These are phyloP conservation scores for Poicephalus meyeri DNA, from an alignment of 2,113 vertebrate genomes.

Conservation along the genomic window DNA sequence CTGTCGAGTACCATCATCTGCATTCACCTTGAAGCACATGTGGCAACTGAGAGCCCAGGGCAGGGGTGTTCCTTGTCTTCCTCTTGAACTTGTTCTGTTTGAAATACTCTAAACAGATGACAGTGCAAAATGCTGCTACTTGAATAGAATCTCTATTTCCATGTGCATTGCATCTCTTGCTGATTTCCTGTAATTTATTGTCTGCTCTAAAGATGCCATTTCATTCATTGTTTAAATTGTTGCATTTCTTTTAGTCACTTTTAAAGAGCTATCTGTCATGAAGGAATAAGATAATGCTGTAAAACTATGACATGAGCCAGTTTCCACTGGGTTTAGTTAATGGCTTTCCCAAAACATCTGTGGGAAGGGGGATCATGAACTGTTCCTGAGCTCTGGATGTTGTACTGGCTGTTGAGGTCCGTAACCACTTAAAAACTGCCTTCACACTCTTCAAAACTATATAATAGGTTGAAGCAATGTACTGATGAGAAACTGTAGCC, in stretches of 20 bases:
- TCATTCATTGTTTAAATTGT: not conserved
- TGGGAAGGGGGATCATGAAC: not conserved
- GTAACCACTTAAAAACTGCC: fast-evolving
- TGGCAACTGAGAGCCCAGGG: not conserved
- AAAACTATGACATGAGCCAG: not conserved
- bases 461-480: fast-evolving
- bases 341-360: not conserved
- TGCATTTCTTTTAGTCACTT: not conserved
- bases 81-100: not conserved
- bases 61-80: fast-evolving
- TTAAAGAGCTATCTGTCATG: not conserved
- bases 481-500: not conserved
- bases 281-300: not conserved
- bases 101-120: not conserved
- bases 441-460: fast-evolving
- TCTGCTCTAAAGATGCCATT: not conserved
- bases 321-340: not conserved
- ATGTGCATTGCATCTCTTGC: not conserved
- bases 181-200: not conserved
- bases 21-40: not conserved
- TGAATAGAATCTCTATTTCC: not conserved
- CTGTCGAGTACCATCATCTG: not conserved
- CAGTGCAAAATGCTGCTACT: not conserved
- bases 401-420: not conserved
- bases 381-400: not conserved